Evolutionary conservation across 2,888 invertebrate species (phyloP).

Genomic region (Lepidocyrtoides sp.): DNA sequence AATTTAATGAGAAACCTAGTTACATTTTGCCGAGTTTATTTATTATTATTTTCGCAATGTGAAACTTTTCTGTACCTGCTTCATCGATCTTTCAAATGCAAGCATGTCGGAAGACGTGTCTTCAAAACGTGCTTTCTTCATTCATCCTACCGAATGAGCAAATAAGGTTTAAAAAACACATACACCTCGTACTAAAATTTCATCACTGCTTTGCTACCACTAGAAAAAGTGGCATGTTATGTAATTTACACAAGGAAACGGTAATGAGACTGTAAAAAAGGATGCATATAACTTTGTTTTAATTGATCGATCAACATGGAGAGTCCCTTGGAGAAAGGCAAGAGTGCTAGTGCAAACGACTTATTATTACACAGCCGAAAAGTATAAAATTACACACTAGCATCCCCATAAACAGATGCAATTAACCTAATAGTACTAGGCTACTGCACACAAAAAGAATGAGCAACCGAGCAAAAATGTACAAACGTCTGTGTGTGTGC

Average conservation of each 20-base stretch:
- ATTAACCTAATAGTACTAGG: constrained; percentile 66
- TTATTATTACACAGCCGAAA: constrained; percentile 26
- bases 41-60: no score
- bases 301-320: constrained; percentile 27
- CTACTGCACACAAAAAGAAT: no score
- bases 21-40: no score
- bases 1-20: no score
- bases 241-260: neutral
- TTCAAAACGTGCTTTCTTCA: neutral
- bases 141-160: neutral
- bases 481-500: neutral
- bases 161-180: neutral
- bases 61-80: neutral
- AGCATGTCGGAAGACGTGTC: constrained; percentile 6
- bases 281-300: constrained; percentile 33
- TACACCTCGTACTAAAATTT: constrained; percentile 21
- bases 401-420: constrained; percentile 30
- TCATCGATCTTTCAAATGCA: neutral
- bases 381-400: neutral
- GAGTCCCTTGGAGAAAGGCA: constrained; percentile 6
- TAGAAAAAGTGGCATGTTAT: neutral
- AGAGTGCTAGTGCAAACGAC: constrained; percentile 7
- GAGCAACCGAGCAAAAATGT: neutral
- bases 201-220: neutral
- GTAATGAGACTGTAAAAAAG: constrained; percentile 25